These are phyloP conservation scores for Lithobates pipiens DNA, from an alignment of 2,797 vertebrate genomes.

Conservation along the genomic window DNA sequence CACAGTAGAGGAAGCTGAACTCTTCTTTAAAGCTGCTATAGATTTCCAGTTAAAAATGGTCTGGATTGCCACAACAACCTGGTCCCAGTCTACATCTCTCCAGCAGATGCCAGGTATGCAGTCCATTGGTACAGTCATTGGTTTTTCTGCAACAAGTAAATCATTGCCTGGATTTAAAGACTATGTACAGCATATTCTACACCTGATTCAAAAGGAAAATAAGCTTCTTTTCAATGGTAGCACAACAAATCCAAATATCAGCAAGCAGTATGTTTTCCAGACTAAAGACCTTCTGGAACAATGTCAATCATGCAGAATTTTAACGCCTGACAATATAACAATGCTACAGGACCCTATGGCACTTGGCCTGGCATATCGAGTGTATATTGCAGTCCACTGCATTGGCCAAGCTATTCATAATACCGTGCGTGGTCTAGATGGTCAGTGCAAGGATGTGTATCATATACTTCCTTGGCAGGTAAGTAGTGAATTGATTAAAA, in stretches of 20 bases:
- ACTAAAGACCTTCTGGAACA: not conserved
- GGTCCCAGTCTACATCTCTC: constrained; percentile 72
- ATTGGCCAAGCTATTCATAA: constrained; percentile 85
- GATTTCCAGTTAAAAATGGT: constrained; percentile 73
- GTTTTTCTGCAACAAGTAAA: constrained; percentile 73
- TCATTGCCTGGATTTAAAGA: constrained; percentile 69
- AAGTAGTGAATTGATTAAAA: constrained; percentile 2
- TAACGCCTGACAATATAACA: constrained; percentile 38
- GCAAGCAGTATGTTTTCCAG: constrained; percentile 1
- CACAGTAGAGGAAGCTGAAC: constrained; percentile 24
- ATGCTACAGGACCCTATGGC: not conserved
- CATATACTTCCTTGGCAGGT: constrained; percentile 85
- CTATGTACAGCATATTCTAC: constrained; percentile 67
- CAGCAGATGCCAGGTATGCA: constrained; percentile 72
- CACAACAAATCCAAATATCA: not conserved
- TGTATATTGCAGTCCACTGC: constrained; percentile 82
- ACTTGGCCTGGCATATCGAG: constrained; percentile 68
- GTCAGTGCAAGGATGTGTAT: constrained; percentile 66
- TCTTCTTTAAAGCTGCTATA: constrained; percentile 76
- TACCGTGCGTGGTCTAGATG: constrained; percentile 74
- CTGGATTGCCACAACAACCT: constrained; percentile 87
- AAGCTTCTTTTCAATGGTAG: not conserved
- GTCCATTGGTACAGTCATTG: constrained; percentile 83
- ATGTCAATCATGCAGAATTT: constrained; percentile 18
- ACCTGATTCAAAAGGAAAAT: constrained; percentile 21